Base-by-base conservation (phyloP, 2,888 invertebrate species). In the Lottia gigantea region DNA sequence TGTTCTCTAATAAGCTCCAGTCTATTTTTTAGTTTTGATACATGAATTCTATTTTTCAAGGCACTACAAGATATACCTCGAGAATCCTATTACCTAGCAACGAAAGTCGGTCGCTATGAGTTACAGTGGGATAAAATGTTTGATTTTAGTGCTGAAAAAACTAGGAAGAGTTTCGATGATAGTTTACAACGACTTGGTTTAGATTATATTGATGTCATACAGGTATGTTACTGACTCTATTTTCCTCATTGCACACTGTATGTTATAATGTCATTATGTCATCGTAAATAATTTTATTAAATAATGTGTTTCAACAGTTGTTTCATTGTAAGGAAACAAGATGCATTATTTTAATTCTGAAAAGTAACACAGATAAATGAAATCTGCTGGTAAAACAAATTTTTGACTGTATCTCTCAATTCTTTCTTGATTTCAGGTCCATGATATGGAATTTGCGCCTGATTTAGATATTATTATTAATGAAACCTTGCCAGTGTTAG, bases 391-490 rank as follows among this genome's bases (percentile, higher is more conserved):
- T 40, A 11, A 40, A 40, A 8, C 11, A 6, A 8, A 40, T 40
- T 8, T 40, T 31, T 31, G 31, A 31, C 31, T 31, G 6, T 3
- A 31, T 31, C 31, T 31, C 31, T 31, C 6, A 40, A 4, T 40
- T 40, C 11, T 1, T 40, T 11, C 6, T 40, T 6, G 11, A 40
- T 67, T 69, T 2, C 85, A 97, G 95, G 92, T 97, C n/a, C 97
- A 97, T 84, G 97, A 98, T 84, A 90, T 95, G 69, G 96, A 97
- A 82, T 97, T 96, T 86, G 94, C 95, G 0, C 92, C 93, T 8
- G 92, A 92, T 74, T 87, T 93, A 25, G 92, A 95, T 62, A 89
- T 94, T 14, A 91, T 98, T 4, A 80, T 96, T 0, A 93, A 94
- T 67, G 96, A 97, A 89, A 96, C 96, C 0, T 87, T 98, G 55